Evolutionary conservation across 2,113 vertebrate species (phyloP).

Genomic region (Pluvianellus socialis): DNA sequence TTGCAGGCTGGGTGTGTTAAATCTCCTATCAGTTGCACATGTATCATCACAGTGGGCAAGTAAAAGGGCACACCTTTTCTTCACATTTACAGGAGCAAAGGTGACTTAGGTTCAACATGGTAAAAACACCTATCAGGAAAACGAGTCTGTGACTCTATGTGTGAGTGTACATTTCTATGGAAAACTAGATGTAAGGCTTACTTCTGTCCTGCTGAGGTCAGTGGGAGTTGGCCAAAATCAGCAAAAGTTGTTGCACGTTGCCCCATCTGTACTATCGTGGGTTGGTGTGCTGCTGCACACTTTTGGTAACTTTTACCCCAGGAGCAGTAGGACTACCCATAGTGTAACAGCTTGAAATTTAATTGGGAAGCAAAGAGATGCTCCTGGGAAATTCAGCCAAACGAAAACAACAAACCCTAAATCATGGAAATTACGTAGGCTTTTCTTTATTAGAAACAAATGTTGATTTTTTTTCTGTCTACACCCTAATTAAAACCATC

Average conservation of each 20-base stretch:
- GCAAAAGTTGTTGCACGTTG: neutral
- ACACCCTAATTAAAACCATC: conserved; percentile 41
- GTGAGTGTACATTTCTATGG: neutral
- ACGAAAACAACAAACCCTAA: conserved; percentile 40
- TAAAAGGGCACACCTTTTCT: neutral
- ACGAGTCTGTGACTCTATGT: neutral
- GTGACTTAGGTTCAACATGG: neutral
- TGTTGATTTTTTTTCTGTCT: conserved; percentile 45
- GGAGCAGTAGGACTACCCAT: neutral
- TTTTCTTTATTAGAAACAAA: conserved; percentile 69
- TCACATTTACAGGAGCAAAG: neutral
- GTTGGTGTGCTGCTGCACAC: neutral
- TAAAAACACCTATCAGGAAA: neutral
- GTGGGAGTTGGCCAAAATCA: neutral
- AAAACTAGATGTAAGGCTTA: neutral
- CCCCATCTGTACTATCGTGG: neutral
- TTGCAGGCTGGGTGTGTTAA: neutral
- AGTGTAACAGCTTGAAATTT: conserved; percentile 1
- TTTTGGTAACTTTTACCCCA: neutral
- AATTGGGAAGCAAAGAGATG: conserved; percentile 39
- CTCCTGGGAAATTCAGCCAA: conserved; percentile 54
- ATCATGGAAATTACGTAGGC: conserved; percentile 42
- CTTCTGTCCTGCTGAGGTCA: neutral
- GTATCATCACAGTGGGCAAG: neutral
- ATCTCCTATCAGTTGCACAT: neutral